Evolutionary conservation across 2,797 vertebrate genomes (phyloP).

Genomic region (Macropus fuliginosus): DNA sequence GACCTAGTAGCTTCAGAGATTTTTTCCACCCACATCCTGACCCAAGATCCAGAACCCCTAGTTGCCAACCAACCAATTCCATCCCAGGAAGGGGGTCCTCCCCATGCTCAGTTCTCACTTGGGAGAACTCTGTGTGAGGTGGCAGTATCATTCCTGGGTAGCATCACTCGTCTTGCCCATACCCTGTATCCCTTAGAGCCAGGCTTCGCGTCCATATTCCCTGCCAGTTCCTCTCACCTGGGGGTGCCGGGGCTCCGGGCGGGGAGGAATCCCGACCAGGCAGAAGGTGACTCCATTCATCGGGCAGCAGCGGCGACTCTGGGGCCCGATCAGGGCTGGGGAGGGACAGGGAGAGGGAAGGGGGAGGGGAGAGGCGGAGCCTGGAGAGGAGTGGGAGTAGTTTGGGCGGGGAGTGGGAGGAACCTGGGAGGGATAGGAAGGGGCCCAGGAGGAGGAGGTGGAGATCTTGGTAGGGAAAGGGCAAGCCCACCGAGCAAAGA

Average conservation of each 20-base stretch:
- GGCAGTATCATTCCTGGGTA: constrained; percentile 2
- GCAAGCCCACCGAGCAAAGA: not conserved
- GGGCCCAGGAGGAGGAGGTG: not conserved
- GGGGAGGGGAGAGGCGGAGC: constrained; percentile 61
- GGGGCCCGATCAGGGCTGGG: constrained; percentile 61
- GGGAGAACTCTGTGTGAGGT: not conserved
- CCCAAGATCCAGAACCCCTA: not conserved
- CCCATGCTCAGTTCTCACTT: not conserved
- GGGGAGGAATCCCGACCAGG: constrained; percentile 98
- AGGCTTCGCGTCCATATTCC: not conserved
- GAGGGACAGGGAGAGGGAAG: not conserved
- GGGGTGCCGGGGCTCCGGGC: constrained; percentile 89
- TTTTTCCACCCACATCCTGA: not conserved
- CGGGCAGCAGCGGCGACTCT: constrained; percentile 82
- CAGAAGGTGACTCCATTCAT: constrained; percentile 99
- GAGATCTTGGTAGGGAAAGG: not conserved
- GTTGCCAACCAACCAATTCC: not conserved
- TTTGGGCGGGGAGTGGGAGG: not conserved
- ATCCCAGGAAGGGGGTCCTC: not conserved
- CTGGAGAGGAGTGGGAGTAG: constrained; percentile 6
- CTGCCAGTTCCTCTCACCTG: constrained; percentile 59
- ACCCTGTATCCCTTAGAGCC: not conserved
- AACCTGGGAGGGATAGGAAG: constrained; percentile 22
- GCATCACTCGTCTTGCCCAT: constrained; percentile 27
- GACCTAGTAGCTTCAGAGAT: not conserved